Evolutionary conservation across 2,113 vertebrate species (phyloP).

Genomic region (Lophotis ruficrista): DNA sequence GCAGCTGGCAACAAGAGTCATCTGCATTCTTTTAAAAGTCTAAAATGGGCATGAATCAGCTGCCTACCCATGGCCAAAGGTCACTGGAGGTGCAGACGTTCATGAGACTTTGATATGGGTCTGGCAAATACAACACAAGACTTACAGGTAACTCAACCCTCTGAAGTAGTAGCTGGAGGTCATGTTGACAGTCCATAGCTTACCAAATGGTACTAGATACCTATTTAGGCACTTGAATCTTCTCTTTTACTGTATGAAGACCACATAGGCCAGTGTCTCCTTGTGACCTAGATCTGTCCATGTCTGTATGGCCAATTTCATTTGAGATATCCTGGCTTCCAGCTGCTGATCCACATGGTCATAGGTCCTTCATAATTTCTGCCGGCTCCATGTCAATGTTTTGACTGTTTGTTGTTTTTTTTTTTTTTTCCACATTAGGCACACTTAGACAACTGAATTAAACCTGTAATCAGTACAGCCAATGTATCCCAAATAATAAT

Average conservation of each 20-base stretch:
- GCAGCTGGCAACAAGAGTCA: fast-evolving
- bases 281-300: neutral
- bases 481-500: neutral
- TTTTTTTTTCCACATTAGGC: neutral
- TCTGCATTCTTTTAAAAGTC: neutral
- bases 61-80: neutral
- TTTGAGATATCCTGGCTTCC: neutral
- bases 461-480: fast-evolving
- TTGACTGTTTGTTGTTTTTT: neutral
- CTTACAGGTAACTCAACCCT: neutral
- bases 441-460: neutral
- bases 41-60: neutral
- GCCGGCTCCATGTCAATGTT: neutral
- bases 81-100: neutral
- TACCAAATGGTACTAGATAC: neutral
- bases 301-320: neutral
- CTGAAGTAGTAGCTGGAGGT: neutral
- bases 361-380: neutral
- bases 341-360: neutral
- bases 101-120: neutral
- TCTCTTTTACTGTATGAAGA: neutral
- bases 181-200: neutral
- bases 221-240: neutral
- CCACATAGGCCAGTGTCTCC: fast-evolving
- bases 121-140: neutral